phyloP scores from a whole-genome alignment of 2,888 invertebrate genomes.

The Drosophila quinaria region DNA sequence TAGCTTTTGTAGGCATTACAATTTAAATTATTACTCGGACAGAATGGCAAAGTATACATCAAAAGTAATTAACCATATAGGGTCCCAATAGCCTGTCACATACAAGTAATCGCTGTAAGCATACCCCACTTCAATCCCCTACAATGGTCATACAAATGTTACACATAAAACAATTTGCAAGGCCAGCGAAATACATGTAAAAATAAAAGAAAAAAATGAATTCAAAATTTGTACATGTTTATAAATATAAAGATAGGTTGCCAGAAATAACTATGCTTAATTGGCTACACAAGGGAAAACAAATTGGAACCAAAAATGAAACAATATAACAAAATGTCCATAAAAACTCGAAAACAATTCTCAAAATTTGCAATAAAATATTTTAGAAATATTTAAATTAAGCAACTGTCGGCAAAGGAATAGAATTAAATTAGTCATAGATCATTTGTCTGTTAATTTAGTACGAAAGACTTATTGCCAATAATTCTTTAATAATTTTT shows the following conservation, averaged over 20 bases:
- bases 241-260: constrained; percentile 3
- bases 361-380: not conserved
- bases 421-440: constrained; percentile 1
- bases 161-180: constrained; percentile 5
- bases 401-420: not conserved
- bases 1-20: too few species aligned
- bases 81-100: not conserved
- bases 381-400: not conserved
- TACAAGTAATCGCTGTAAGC: not conserved
- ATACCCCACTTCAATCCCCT: not conserved
- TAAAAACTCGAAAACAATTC: not conserved
- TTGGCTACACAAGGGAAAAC: not conserved
- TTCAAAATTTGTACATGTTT: not conserved
- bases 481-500: not conserved
- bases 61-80: not conserved
- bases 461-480: constrained; percentile 5
- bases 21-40: too few species aligned
- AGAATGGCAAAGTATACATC: not conserved
- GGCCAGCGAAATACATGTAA: not conserved
- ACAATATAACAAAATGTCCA: not conserved
- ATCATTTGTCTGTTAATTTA: constrained; percentile 3
- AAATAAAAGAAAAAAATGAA: not conserved
- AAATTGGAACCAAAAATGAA: not conserved
- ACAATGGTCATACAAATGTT: not conserved
- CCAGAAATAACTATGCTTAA: constrained; percentile 9